Base-by-base conservation (phyloP, 2,113 vertebrate genomes). In the Hypocryptadius cinnamomeus region DNA sequence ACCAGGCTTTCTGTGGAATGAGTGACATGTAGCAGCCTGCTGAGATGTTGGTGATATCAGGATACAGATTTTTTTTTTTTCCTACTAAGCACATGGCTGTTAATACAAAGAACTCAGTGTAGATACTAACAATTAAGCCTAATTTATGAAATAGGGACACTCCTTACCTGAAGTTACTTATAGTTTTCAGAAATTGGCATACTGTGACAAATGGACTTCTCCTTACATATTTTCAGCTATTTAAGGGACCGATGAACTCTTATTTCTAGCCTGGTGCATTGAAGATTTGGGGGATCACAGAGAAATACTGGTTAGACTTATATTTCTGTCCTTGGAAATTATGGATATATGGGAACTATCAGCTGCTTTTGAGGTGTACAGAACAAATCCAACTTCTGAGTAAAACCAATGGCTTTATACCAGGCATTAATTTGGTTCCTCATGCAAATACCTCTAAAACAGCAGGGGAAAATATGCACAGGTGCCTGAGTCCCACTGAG, bases 21-120 rank as follows among this genome's bases (percentile, higher is more conserved):
- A 94, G 89, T 94, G 95, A 96, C 95, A 68, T 95, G 87, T 93
- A 95, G 69, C 82, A 95, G 82, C 94, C 72, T 96, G 95, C 89
- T 91, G 91, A 95, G 95, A 95, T 95, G 87, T 33, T 88, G 72
- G 64, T 93, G 93, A 95, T 94, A 94, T 0, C 82, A 88, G 72
- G 60, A 71, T 95, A 68, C 22, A 44, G 85, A 66, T 45, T 68
- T 59, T 65, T 89, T 50, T 51, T 82, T 56, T 90, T 82, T 84
- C 1, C 19, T 89, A 40, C 53, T 74, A 57, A 77, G 83, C 93
- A 88, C 82, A 84, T 56, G 87, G 76, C 40, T 90, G 44, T 74
- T 95, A 87, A 94, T 94, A 94, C 87, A 94, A 96, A 96, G 79
- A 91, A 40, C 47, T 87, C 69, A 71, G 69, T 91, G 90, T 91